These are phyloP conservation scores for Peromyscus polionotus DNA, from an alignment of 2,113 vertebrate genomes.

Conservation along the genomic window DNA sequence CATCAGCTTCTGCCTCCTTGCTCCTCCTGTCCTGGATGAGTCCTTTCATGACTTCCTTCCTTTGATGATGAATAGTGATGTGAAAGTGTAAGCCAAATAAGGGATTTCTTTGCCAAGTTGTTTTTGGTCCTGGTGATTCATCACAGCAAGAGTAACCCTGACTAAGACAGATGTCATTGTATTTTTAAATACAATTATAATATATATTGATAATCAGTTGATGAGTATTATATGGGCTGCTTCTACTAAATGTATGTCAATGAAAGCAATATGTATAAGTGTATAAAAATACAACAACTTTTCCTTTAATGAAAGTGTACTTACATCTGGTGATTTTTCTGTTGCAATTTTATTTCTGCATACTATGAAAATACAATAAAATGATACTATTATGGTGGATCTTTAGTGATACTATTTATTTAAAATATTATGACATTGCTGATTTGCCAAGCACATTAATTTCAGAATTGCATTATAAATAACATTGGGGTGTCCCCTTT, in stretches of 20 bases:
- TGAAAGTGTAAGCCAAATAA: not conserved
- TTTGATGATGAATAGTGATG: not conserved
- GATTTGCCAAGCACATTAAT: not conserved
- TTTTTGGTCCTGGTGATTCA: not conserved
- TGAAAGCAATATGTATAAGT: not conserved
- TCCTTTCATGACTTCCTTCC: not conserved
- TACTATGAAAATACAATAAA: not conserved
- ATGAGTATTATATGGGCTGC: not conserved
- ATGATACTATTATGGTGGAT: not conserved
- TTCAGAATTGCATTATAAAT: not conserved
- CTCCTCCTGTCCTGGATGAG: not conserved
- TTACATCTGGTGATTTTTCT: not conserved
- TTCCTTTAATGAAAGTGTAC: constrained; percentile 22
- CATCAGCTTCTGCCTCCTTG: not conserved
- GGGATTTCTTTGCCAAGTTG: not conserved
- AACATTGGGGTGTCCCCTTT: not conserved
- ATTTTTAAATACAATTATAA: not conserved
- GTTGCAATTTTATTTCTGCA: not conserved
- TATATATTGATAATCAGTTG: not conserved
- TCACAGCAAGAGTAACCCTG: not conserved
- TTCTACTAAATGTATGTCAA: not conserved
- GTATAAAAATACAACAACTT: not conserved
- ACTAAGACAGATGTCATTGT: not conserved
- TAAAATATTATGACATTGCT: not conserved
- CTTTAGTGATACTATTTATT: not conserved